Evolutionary conservation across 2,113 vertebrate species (phyloP).

Genomic region (western clawed frog (Xenopus tropicalis)): DNA sequence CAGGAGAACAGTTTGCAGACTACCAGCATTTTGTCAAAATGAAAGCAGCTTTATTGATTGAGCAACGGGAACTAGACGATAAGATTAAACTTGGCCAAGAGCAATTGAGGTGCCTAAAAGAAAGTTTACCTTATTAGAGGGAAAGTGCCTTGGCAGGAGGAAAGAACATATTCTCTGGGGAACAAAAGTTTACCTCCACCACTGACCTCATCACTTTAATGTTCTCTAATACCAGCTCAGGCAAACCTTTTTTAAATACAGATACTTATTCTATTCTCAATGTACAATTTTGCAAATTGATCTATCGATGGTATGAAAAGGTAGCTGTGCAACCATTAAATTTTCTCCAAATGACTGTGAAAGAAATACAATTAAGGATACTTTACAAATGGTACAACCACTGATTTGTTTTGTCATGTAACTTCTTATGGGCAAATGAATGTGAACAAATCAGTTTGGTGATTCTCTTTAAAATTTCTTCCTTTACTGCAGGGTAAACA

Average conservation of each 20-base stretch:
- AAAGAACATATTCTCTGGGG: constrained; percentile 62
- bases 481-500: not conserved
- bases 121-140: constrained; percentile 65
- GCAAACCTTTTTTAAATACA: constrained; percentile 43
- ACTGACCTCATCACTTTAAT: constrained; percentile 59
- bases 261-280: constrained; percentile 42
- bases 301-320: constrained; percentile 40
- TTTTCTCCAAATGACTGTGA: constrained; percentile 1
- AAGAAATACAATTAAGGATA: constrained; percentile 34
- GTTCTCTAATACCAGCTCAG: constrained; percentile 17
- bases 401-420: constrained; percentile 13
- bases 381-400: constrained; percentile 13
- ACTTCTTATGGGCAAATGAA: not conserved
- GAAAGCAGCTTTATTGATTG: constrained; percentile 85
- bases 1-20: constrained; percentile 71
- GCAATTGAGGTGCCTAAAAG: constrained; percentile 76
- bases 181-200: constrained; percentile 48
- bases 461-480: not conserved
- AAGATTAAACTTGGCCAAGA: constrained; percentile 85
- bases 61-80: constrained; percentile 87
- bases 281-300: constrained; percentile 33
- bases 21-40: constrained; percentile 83
- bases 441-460: too few species aligned
- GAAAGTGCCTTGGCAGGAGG: constrained; percentile 54
- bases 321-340: constrained; percentile 33